Evolutionary conservation across 35 echinoderm and acorn worm species (phyloP), one percentile per base, ranked within the genome.

Genomic region (Apostichopus japonicus): DNA sequence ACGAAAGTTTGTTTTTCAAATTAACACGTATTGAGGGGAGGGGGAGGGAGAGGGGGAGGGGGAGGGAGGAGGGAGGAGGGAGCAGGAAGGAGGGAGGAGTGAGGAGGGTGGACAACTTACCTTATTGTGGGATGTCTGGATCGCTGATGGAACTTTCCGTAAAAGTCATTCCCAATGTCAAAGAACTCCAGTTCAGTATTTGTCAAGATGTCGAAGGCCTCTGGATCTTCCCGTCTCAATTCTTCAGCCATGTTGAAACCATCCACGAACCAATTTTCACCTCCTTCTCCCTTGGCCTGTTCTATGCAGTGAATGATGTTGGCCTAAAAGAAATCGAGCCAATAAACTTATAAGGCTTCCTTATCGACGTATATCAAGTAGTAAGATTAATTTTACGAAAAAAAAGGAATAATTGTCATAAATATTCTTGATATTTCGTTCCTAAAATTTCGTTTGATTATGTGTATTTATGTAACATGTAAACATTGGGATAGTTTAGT

Each of bases 171-270:
- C 5, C 95, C 95, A 19, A 94, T 94, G 63, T 94, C 93, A 16
- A 92, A 61, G 87, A 90, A 94, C 19, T 97, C 93, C 21, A 94
- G 54, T 19, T 88, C 62, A 0, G 81, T 90, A 11, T 58, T 90
- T 15, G 82, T 84, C 61, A 97, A 80, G 15, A 94, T 24, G 11
- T 93, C 61, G 56, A 92, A 97, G n/a, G 93, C 93, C n/a, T 94
- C 93, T 4, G 96, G 91, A 17, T 97, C 88, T 54, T 84, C 72
- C n/a, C 78, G 78, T 55, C 92, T 97, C 14, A 97, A 71, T 61
- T 94, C 86, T 61, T 84, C 61, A 23, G 96, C 96, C 56, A 94
- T 93, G n/a, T 94, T 94, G 93, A 97, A 97, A 23, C 93, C 96
- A 77, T 97, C 96, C 16, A 87, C 87, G 23, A 97, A 94, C 87